These are phyloP conservation scores for Ennomos erosarius DNA, from an alignment of 2,888 invertebrate species.

Conservation along the genomic window DNA sequence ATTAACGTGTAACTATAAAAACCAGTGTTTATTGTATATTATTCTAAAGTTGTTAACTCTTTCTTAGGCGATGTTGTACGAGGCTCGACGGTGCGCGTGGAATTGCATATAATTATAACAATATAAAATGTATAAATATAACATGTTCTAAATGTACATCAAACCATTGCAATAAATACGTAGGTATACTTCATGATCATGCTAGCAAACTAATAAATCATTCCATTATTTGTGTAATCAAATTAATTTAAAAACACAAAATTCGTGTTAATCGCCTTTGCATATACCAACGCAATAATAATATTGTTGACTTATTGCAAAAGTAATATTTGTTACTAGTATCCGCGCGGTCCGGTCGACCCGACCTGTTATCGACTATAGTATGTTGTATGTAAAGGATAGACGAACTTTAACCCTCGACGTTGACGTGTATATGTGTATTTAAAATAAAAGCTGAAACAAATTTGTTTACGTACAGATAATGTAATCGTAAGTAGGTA, in stretches of 20 bases:
- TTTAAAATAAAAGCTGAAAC: constrained; percentile 60
- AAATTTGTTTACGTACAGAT: constrained; percentile 60
- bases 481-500: constrained; percentile 64
- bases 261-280: too few relatives aligned
- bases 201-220: background rate
- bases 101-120: constrained; percentile 25
- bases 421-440: constrained; percentile 78
- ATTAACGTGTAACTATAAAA: constrained; percentile 66
- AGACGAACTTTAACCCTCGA: constrained; percentile 63
- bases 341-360: constrained; percentile 64
- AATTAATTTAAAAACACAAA: constrained; percentile 17
- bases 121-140: background rate
- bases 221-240: constrained; percentile 32
- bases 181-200: constrained; percentile 32
- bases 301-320: too few relatives aligned
- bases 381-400: constrained; percentile 70
- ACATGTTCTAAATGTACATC: background rate
- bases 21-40: constrained; percentile 75
- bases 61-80: constrained; percentile 84
- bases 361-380: constrained; percentile 74
- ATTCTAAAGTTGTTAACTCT: constrained; percentile 83
- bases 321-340: too few relatives aligned
- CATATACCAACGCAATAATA: too few relatives aligned
- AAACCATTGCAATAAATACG: constrained; percentile 20
- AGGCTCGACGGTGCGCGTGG: constrained; percentile 67